phyloP scores from a whole-genome alignment of 1,140 invertebrate species.

The Bombus ignitus region DNA sequence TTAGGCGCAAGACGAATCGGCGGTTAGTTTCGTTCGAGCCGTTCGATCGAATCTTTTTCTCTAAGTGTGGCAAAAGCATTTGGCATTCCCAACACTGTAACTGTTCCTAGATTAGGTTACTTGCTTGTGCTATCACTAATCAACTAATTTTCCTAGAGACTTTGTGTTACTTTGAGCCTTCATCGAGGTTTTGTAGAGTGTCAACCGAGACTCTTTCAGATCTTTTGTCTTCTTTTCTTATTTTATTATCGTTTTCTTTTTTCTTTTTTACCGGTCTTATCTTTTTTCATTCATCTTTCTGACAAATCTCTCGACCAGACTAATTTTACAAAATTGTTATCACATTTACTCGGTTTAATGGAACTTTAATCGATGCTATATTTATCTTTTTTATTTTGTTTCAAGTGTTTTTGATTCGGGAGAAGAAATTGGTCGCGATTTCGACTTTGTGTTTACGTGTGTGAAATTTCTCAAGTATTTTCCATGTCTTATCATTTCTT shows the following conservation, averaged over 20 bases:
- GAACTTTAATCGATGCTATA: background rate
- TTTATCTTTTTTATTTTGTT: background rate
- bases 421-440: background rate
- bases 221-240: background rate
- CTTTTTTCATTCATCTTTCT: background rate
- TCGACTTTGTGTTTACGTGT: background rate
- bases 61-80: conserved; percentile 78
- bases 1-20: conserved; percentile 19
- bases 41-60: conserved; percentile 30
- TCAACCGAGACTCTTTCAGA: conserved; percentile 45
- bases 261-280: background rate
- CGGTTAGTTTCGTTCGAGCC: conserved; percentile 22
- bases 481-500: background rate
- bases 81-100: conserved; percentile 77
- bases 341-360: no score
- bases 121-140: conserved; percentile 68
- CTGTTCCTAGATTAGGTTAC: conserved; percentile 61
- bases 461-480: background rate
- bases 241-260: background rate
- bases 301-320: conserved; percentile 26
- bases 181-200: conserved; percentile 41
- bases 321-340: background rate
- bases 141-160: conserved; percentile 66
- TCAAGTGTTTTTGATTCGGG: background rate
- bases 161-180: conserved; percentile 16